phyloP scores from a whole-genome alignment of 1,140 invertebrate species.

The Drosophila pandora region DNA sequence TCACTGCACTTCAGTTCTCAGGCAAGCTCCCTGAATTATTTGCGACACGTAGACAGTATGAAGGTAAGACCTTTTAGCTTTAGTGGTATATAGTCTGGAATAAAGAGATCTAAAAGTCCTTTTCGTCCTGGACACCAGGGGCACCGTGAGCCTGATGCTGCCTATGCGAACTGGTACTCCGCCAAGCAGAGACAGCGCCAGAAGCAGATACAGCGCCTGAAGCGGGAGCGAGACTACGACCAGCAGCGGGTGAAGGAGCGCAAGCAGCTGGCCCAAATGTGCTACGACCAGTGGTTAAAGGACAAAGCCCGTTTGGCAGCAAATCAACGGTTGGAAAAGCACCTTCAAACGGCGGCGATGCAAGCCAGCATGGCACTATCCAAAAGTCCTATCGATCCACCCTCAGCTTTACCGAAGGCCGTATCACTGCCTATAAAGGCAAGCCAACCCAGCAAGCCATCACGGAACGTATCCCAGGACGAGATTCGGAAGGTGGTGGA shows the following conservation, averaged over 20 bases:
- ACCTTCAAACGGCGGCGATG: not conserved
- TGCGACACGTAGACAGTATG: not conserved
- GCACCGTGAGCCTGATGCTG: not conserved
- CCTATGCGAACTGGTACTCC: not conserved
- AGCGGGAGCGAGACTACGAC: not conserved
- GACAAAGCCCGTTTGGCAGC: not conserved
- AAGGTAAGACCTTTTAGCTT: not conserved
- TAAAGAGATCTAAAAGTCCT: not conserved
- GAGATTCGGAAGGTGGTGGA: conserved; percentile 1
- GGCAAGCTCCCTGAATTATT: not conserved
- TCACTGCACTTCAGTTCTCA: not conserved
- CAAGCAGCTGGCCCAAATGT: conserved; percentile 2
- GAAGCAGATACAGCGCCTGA: not conserved
- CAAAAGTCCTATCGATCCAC: not conserved
- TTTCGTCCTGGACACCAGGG: not conserved
- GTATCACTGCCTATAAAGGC: not conserved
- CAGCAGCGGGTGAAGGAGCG: not conserved
- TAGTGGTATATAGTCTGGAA: not conserved
- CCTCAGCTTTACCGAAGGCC: not conserved
- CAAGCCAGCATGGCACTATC: not conserved
- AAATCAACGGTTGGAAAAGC: not conserved
- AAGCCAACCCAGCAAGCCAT: not conserved
- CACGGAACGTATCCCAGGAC: not conserved
- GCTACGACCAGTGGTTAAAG: conserved; percentile 1
- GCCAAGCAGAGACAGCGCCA: not conserved